Evolutionary conservation across 2,797 vertebrate genomes (phyloP).

Genomic region (Eospalax fontanierii): DNA sequence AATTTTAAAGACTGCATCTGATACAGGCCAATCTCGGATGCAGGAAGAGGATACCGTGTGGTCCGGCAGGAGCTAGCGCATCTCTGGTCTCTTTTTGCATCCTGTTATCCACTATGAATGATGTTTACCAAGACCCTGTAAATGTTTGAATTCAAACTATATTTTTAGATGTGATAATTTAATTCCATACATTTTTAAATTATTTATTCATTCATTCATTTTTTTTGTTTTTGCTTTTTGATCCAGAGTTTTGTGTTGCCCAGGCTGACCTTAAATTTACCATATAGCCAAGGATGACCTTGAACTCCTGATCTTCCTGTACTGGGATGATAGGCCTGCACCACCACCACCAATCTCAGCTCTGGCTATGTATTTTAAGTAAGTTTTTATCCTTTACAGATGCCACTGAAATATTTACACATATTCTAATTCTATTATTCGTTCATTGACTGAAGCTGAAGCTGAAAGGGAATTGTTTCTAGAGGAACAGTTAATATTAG

Average conservation of each 20-base stretch:
- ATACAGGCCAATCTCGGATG: background rate
- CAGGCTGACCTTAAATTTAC: background rate
- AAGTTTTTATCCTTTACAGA: constrained; percentile 21
- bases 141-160: background rate
- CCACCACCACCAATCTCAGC: background rate
- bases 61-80: background rate
- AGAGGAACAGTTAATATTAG: background rate
- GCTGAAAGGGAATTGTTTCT: background rate
- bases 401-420: background rate
- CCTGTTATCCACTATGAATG: background rate
- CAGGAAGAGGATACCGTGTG: background rate
- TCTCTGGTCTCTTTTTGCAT: background rate
- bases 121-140: background rate
- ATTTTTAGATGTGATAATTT: constrained; percentile 50
- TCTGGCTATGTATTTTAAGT: background rate
- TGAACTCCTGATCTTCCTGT: background rate
- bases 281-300: background rate
- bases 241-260: background rate
- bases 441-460: background rate
- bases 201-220: background rate
- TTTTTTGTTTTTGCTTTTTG: background rate
- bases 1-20: constrained; percentile 48
- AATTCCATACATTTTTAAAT: background rate
- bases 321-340: background rate
- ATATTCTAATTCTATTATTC: background rate